Percentiles rank a stretch among this genome's conserved stretches.
phyloP scores from a whole-genome alignment of 2,888 invertebrate genomes.

The Leucania comma region DNA sequence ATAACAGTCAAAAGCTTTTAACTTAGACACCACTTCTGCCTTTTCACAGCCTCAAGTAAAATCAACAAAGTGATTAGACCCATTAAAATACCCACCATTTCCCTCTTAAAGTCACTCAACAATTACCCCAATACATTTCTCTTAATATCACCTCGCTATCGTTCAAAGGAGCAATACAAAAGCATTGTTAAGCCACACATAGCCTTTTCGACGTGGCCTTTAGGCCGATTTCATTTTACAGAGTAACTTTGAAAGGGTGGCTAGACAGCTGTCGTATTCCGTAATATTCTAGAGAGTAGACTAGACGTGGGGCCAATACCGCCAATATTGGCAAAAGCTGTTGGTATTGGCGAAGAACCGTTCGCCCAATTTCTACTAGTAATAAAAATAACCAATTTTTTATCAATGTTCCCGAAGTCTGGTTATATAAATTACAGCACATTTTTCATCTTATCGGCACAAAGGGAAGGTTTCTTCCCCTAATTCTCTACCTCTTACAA shows the following conservation, averaged over 20 bases:
- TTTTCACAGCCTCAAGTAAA: not conserved
- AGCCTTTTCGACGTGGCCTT: constrained; percentile 75
- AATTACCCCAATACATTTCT: constrained; percentile 43
- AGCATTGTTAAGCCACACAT: constrained; percentile 68
- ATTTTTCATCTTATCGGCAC: constrained; percentile 33
- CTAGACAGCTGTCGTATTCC: constrained; percentile 67
- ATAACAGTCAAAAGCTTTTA: not conserved
- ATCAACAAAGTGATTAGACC: constrained; percentile 21
- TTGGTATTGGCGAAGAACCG: not conserved
- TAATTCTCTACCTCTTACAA: constrained; percentile 42
- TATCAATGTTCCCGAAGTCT: constrained; percentile 20
- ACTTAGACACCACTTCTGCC: not conserved
- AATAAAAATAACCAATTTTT: constrained; percentile 2
- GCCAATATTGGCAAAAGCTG: constrained; percentile 24
- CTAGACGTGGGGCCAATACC: constrained; percentile 37
- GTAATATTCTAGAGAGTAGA: constrained; percentile 61
- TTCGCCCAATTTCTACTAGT: not conserved
- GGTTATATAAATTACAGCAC: constrained; percentile 41
- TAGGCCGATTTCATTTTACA: constrained; percentile 82
- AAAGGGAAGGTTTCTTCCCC: constrained; percentile 28
- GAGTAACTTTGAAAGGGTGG: constrained; percentile 74
- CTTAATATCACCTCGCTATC: constrained; percentile 51
- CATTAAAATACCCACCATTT: not conserved
- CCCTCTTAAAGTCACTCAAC: constrained; percentile 20
- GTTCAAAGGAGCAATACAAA: constrained; percentile 54